Evolutionary conservation across 2,797 vertebrate species (phyloP), one percentile per base, ranked within the genome.

Genomic region (Brotula barbata): DNA sequence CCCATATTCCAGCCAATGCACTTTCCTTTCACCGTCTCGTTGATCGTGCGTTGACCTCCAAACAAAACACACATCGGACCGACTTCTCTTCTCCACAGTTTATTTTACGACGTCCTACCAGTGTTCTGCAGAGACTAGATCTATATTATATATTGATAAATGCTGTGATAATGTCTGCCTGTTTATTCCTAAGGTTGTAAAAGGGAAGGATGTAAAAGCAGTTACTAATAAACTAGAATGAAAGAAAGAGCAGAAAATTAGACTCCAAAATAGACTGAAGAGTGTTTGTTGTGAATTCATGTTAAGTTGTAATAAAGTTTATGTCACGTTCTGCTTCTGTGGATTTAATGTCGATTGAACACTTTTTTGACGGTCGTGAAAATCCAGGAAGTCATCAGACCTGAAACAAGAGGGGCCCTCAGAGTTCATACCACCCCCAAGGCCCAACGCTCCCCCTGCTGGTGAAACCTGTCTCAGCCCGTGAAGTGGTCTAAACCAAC

Each of bases 181-280:
- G 45, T 74, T 62, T 75, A 75, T 56, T 59, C 25, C 46, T 58
- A 37, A 68, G 37, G 59, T 87, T 85, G 77, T 87, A 80, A 87
- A 91, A 91, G 89, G 89, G 89, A 90, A 89, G 66, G 59, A 59
- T 74, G 59, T 67, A 67, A 75, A 72, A 68, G 56, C 58, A 74
- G 80, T 75, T 68, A 85, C 77, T 86, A 85, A 86, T 85, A 73
- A 81, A 84, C 59, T 75, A 85, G 72, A 55, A 62, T 57, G 49
- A 61, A 70, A 31, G 62, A 36, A 71, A 12, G 58, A 46, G 2
- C 75, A 78, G 77, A n/a, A 37, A 71, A n/a, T 73, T 52, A 71
- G 58, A 28, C 25, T 4, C 4, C 25, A 28, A 8, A 49, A 60
- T 77, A 48, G 70, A 78, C 78, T 86, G 77, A 77, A 76, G 71